Evolutionary conservation across 2,797 vertebrate species (phyloP).

Genomic region (Paratrypauchen microcephalus): DNA sequence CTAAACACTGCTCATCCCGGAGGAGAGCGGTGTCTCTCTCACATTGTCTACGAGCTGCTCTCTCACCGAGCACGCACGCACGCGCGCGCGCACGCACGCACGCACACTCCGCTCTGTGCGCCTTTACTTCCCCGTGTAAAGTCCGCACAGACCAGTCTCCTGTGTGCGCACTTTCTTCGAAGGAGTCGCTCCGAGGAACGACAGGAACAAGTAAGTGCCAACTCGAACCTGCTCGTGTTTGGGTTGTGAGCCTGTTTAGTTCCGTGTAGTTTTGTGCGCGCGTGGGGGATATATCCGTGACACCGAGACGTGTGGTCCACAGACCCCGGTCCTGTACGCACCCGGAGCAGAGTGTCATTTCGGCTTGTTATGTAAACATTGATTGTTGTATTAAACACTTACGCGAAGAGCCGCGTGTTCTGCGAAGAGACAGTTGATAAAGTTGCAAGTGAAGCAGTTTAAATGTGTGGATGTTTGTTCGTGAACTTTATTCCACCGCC

Average conservation of each 20-base stretch:
- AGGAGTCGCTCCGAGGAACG: conserved; percentile 47
- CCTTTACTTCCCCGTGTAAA: conserved; percentile 60
- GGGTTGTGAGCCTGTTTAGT: not conserved
- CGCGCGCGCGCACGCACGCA: conserved; percentile 32
- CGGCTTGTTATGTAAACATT: not conserved
- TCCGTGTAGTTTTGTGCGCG: not conserved
- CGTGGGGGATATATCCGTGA: conserved; percentile 12
- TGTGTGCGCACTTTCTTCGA: conserved; percentile 47
- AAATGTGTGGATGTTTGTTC: not conserved
- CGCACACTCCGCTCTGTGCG: conserved; percentile 29
- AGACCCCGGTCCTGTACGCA: not conserved
- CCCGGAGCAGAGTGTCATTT: not conserved
- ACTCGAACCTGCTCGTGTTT: not conserved
- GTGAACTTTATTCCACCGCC: not conserved
- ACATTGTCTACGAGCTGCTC: not conserved
- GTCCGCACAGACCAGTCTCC: conserved; percentile 58
- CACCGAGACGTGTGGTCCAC: conserved; percentile 7
- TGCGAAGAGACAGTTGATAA: not conserved
- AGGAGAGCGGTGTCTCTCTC: conserved; percentile 48
- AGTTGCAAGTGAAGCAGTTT: not conserved
- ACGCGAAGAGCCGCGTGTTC: no score
- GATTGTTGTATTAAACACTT: no score
- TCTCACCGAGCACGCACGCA: conserved; percentile 19
- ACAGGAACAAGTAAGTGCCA: conserved; percentile 48
- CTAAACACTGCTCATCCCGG: conserved; percentile 62